Evolutionary conservation across 2,113 vertebrate species (phyloP).

Genomic region (Neogobius melanostomus): DNA sequence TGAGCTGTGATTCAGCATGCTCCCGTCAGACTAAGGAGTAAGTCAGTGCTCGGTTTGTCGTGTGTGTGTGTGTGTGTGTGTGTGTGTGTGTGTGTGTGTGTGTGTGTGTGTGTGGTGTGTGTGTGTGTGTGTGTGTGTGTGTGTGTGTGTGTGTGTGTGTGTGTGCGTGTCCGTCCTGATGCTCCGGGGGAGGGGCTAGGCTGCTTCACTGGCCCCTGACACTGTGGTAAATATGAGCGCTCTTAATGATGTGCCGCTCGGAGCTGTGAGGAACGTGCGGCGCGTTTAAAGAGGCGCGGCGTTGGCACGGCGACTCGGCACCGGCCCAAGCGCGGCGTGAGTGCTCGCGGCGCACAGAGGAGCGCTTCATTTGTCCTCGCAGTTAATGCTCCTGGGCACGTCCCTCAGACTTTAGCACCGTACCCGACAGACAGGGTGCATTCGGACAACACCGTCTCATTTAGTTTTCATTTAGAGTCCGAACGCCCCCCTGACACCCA

Average conservation of each 20-base stretch:
- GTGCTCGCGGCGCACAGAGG: constrained; percentile 62
- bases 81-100: background rate
- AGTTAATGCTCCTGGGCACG: constrained; percentile 37
- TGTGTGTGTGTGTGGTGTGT: background rate
- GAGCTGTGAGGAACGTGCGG: constrained; percentile 79
- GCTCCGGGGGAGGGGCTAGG: background rate
- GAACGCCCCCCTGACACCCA: no score
- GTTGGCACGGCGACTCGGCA: constrained; percentile 79
- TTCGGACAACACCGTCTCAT: no score
- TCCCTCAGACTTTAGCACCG: background rate
- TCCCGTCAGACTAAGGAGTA: no score
- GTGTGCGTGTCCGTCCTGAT: background rate
- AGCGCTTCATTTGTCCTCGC: constrained; percentile 63
- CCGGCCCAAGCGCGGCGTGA: constrained; percentile 80
- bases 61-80: no score
- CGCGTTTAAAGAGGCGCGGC: constrained; percentile 66
- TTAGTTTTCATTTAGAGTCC: no score
- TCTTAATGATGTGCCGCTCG: constrained; percentile 83
- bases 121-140: background rate
- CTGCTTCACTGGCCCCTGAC: background rate
- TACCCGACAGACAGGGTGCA: no score
- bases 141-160: background rate
- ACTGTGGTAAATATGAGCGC: constrained; percentile 85
- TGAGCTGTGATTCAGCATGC: no score
- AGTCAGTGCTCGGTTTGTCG: no score